Base-by-base conservation (phyloP, 53 echinoderm and acorn worm species). In the Astropecten irregularis region DNA sequence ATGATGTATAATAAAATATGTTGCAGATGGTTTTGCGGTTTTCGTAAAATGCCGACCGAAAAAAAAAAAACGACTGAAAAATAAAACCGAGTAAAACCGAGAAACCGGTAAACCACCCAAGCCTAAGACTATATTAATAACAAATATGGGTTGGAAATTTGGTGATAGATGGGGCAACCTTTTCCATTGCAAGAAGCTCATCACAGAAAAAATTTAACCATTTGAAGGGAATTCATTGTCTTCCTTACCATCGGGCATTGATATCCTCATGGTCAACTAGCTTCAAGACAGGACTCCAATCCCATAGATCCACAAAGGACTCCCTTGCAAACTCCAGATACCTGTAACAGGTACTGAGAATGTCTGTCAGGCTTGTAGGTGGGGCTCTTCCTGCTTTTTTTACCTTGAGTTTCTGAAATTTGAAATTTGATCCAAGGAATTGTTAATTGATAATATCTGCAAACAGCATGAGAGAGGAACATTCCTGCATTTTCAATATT, bases 241-340 rank as follows among this genome's bases (percentile, higher is more conserved):
- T 15, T 15, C 47, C 82, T 76, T 55, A 94, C 94, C 94, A 94
- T 79, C 83, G 84, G 2, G 73, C 74, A 25, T 83, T 63, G 0
- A 22, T 22, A 42, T 91, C 91, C n/a, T 86, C 31, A 48, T 91
- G 82, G 23, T 70, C 85, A 23, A 83, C 51, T 16, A 94, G 83
- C 34, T 68, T 47, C 9, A 94, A 60, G 39, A 94, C 74, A 7
- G 86, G 83, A 37, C 94, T 91, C 94, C 94, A 94, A 76, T 94
- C 91, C 94, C 94, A 94, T 40, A 88, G 74, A 3, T 86, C 83
- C 0, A 44, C 40, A 48, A 72, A 88, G 2, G 82, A 29, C 38
- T 88, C 82, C 1, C 55, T 68, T 7, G 91, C 82, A 28, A 84
- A 82, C 20, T 68, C 62, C 23, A 94, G 77, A 35, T 76, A 76